Evolutionary conservation across 1,140 invertebrate species (phyloP).

Genomic region (Hyposmocoma kahamanoa): DNA sequence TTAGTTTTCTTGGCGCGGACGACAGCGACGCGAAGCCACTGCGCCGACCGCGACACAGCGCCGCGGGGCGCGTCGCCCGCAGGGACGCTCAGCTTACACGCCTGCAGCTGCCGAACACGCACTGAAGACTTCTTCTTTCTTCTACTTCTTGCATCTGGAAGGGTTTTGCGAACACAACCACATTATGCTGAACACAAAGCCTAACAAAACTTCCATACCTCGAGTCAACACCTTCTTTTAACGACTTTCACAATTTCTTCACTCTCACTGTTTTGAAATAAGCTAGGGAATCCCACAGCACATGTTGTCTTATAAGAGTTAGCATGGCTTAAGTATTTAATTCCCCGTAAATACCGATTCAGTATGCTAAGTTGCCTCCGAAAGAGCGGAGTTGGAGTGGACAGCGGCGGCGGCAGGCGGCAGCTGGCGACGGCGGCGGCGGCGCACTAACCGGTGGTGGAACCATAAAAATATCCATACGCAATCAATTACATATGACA

Average conservation of each 20-base stretch:
- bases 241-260: constrained; percentile 35
- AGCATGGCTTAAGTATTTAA: constrained; percentile 64
- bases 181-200: constrained; percentile 69
- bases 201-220: constrained; percentile 61
- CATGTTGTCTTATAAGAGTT: constrained; percentile 43
- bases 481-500: constrained; percentile 71
- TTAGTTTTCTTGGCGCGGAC: constrained; percentile 20
- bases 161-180: constrained; percentile 70
- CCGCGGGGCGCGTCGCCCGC: constrained; percentile 18
- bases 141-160: constrained; percentile 65
- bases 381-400: constrained; percentile 49
- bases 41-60: constrained; percentile 10
- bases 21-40: constrained; percentile 20
- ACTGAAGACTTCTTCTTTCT: constrained; percentile 34
- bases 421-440: constrained; percentile 51
- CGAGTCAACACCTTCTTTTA: constrained; percentile 63
- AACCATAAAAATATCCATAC: constrained; percentile 74
- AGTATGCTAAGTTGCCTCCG: constrained; percentile 64
- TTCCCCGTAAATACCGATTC: constrained; percentile 72
- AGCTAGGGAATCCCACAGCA: constrained; percentile 27
- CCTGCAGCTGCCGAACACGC: constrained; percentile 11
- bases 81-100: constrained; percentile 17
- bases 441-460: constrained; percentile 68
- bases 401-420: constrained; percentile 52
- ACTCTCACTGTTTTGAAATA: constrained; percentile 17